Evolutionary conservation across 2,113 vertebrate genomes (phyloP).

Genomic region (Trichomycterus rosablanca): DNA sequence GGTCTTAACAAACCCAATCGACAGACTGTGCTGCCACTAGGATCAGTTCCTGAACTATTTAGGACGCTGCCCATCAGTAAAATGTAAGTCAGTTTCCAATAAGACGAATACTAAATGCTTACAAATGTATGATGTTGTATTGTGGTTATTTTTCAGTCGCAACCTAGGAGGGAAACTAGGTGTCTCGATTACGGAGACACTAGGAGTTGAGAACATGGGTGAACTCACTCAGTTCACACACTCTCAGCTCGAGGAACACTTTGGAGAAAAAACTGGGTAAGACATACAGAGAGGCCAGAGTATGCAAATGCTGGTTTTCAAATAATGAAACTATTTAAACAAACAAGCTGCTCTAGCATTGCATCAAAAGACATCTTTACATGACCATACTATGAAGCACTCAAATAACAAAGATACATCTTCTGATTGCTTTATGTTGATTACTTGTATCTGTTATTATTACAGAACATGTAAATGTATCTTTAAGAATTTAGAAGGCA

Average conservation of each 20-base stretch:
- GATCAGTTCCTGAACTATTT: constrained; percentile 82
- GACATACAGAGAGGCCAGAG: neutral
- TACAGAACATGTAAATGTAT: too few species aligned
- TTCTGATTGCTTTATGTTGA: too few species aligned
- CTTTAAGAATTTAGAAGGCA: too few species aligned
- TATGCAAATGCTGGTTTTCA: neutral
- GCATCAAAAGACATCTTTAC: too few species aligned
- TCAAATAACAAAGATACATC: too few species aligned
- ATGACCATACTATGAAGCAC: too few species aligned
- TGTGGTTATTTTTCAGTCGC: constrained; percentile 64
- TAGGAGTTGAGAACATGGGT: constrained; percentile 84
- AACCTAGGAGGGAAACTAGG: constrained; percentile 92
- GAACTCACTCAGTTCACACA: constrained; percentile 78
- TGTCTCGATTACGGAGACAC: constrained; percentile 71
- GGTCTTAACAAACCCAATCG: constrained; percentile 93
- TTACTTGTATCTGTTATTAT: too few species aligned
- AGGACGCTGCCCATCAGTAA: constrained; percentile 77
- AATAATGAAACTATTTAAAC: too few species aligned
- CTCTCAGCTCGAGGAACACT: constrained; percentile 77
- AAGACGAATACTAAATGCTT: neutral
- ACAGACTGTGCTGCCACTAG: constrained; percentile 81
- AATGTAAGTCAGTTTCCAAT: constrained; percentile 74
- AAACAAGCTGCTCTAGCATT: neutral
- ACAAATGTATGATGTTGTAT: neutral
- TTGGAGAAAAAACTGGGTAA: constrained; percentile 93